Evolutionary conservation across 2,797 vertebrate species (phyloP).

Genomic region (Tokudaia tokunoshimensis): DNA sequence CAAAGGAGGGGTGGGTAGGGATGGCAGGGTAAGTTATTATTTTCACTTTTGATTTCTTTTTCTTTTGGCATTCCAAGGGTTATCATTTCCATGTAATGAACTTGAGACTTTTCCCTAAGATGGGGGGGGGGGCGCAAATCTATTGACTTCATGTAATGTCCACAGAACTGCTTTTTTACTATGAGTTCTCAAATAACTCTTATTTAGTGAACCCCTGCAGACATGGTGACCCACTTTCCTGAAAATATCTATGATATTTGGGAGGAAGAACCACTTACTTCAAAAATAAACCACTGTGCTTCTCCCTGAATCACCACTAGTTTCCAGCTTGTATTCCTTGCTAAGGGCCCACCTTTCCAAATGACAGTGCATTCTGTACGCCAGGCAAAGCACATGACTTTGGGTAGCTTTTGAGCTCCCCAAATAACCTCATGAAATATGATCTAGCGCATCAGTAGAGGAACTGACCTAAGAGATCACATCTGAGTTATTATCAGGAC

Average conservation of each 20-base stretch:
- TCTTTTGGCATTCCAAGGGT: not conserved
- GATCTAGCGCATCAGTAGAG: not conserved
- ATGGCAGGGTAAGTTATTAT: not conserved
- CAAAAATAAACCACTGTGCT: not conserved
- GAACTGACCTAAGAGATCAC: not conserved
- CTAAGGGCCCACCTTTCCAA: conserved; percentile 1
- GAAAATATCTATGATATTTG: conserved; percentile 1
- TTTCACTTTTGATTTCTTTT: conserved; percentile 53
- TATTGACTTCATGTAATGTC: not conserved
- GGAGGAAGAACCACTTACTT: conserved; percentile 37
- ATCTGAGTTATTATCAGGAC: not conserved
- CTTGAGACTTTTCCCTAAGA: not conserved
- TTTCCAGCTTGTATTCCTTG: not conserved
- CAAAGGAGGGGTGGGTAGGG: too few relatives aligned
- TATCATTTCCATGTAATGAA: conserved; percentile 10
- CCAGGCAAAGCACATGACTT: too few relatives aligned
- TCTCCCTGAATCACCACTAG: not conserved
- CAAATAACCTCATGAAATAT: not conserved
- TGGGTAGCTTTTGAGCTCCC: not conserved
- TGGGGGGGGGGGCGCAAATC: not conserved
- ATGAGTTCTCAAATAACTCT: not conserved
- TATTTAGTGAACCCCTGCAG: not conserved
- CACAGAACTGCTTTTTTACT: not conserved
- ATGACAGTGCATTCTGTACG: not conserved
- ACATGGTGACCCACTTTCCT: not conserved